Evolutionary conservation across 1,140 invertebrate species (phyloP).

Genomic region (Hypothenemus hampei): DNA sequence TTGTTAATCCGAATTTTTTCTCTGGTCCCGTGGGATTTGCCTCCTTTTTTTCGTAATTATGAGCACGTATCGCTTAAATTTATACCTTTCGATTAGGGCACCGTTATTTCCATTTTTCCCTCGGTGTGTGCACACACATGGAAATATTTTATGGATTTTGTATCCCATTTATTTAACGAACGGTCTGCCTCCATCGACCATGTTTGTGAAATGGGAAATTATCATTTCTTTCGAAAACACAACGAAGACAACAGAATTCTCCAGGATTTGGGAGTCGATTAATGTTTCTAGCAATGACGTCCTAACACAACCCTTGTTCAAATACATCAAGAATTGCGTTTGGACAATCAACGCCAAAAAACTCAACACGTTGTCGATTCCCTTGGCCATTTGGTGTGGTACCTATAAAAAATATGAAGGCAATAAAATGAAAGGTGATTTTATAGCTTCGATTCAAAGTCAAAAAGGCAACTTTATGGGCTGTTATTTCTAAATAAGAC

Average conservation of each 20-base stretch:
- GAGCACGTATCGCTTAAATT: constrained; percentile 11
- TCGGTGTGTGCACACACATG: too few relatives aligned
- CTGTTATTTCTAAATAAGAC: neutral
- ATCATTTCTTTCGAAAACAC: too few relatives aligned
- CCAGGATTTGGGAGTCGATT: too few relatives aligned
- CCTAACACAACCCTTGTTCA: constrained; percentile 45
- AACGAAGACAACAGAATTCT: too few relatives aligned
- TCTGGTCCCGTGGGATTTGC: neutral
- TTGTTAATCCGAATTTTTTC: constrained; percentile 9
- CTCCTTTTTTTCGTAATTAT: constrained; percentile 7
- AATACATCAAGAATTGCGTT: constrained; percentile 47
- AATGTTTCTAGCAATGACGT: constrained; percentile 45
- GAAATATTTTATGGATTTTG: too few relatives aligned
- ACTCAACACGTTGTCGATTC: constrained; percentile 1
- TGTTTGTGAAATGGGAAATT: too few relatives aligned
- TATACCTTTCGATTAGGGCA: constrained; percentile 3
- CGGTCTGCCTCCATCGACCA: too few relatives aligned
- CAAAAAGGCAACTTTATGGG: neutral
- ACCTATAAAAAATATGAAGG: too few relatives aligned
- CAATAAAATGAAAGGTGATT: too few relatives aligned
- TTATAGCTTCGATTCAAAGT: neutral
- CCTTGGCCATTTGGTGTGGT: too few relatives aligned
- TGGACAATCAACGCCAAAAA: constrained; percentile 47
- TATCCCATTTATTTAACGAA: too few relatives aligned
- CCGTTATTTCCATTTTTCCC: too few relatives aligned